Base-by-base conservation (phyloP, 23 tunicate genomes). In the Botrylloides violaceus region DNA sequence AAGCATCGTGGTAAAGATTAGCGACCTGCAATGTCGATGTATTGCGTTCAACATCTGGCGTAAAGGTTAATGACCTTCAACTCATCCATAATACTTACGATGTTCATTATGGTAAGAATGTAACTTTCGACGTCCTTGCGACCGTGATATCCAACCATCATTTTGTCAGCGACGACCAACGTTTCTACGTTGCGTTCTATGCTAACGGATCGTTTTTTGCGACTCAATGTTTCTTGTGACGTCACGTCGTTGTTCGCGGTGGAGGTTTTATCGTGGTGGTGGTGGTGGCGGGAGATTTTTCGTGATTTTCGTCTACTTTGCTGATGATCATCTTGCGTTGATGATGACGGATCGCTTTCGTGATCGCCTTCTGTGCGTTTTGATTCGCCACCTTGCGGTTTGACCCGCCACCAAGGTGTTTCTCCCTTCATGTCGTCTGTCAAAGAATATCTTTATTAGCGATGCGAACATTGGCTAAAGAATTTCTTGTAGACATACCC, bases 61-160 rank as follows among this genome's bases (percentile, higher is more conserved):
- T 59, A n/a, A 43, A 43, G 53, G 53, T 43, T 15, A 43, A 43
- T 15, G 53, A 43, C 53, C 15, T 9, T 43, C 12, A 15, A 7
- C 53, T 59, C 30, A 23, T 59, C 19, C 7, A 59, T 3, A 19
- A 55, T 23, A 78, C 94, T 86, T 61, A 95, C 99, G 28, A 95
- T 83, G 71, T 95, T 87, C 99, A 95, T 95, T 35, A 95, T 95
- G 29, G 99, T 95, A 3, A 87, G 83, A 19, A 90, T 80, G 92
- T 95, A 95, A 49, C 58, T 82, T 61, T 95, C 96, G 24, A 87
- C 80, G 31, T 95, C 95, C 9, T 79, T 66, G 27, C 87, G 64
- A 59, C 99, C 99, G 63, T 95, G 99, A 36, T 31, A 81, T 5
- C 81, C 77, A 26, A 95, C 89, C 86, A 95, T 71, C 79, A 64